Evolutionary conservation across 2,797 vertebrate species (phyloP).

Genomic region (Diceros bicornis): DNA sequence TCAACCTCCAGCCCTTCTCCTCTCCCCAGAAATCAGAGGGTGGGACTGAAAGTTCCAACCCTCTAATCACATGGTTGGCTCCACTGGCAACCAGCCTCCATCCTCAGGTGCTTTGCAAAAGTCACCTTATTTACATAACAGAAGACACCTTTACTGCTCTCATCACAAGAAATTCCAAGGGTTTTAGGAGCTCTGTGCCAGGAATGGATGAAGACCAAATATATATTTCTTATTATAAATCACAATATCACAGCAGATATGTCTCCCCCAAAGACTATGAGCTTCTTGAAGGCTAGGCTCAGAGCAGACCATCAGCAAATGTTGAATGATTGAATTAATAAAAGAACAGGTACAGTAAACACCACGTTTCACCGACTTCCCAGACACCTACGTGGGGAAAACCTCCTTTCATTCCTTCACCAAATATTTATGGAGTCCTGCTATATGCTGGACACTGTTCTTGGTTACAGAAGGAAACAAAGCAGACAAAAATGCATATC

Average conservation of each 20-base stretch:
- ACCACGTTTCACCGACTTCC: not conserved
- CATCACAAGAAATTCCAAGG: not conserved
- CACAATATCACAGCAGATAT: not conserved
- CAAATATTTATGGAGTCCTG: not conserved
- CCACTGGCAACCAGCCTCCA: not conserved
- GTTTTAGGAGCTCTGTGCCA: not conserved
- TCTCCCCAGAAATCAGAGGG: not conserved
- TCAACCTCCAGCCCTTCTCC: not conserved
- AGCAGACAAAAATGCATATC: not conserved
- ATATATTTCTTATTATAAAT: constrained; percentile 13
- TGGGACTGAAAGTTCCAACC: not conserved
- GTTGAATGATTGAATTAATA: not conserved
- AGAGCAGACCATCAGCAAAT: not conserved
- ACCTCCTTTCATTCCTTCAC: not conserved
- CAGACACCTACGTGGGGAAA: not conserved
- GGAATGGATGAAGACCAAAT: not conserved
- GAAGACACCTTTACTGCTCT: not conserved
- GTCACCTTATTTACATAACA: not conserved
- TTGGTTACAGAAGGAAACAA: not conserved
- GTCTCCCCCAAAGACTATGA: not conserved
- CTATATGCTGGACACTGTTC: not conserved
- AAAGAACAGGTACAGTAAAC: not conserved
- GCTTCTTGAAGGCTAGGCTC: not conserved
- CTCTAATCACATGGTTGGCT: not conserved
- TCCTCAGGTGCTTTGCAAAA: not conserved